Conservation (phyloP, 2,797 vertebrate species). For the Cynopterus sphinx region DNA sequence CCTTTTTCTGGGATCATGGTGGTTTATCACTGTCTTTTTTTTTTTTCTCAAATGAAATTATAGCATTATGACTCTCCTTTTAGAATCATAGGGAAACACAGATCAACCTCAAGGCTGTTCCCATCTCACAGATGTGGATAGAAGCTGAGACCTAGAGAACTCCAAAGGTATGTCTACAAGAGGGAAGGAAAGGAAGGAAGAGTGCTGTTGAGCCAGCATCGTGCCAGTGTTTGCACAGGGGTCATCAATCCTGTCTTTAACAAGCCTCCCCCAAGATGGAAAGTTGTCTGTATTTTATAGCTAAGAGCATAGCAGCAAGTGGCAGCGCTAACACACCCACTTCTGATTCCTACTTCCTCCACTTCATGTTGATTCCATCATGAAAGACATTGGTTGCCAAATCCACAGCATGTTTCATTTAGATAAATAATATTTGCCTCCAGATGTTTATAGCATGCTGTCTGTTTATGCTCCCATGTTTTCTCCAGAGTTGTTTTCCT, state of each 20-base stretch:
- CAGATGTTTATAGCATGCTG: slow-evolving; percentile 5
- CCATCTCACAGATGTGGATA: not conserved
- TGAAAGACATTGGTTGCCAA: not conserved
- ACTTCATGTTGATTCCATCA: not conserved
- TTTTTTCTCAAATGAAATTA: not conserved
- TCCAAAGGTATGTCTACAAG: not conserved
- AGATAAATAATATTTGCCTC: slow-evolving; percentile 51
- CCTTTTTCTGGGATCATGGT: not conserved
- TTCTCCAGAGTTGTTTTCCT: not conserved
- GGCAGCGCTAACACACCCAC: not conserved
- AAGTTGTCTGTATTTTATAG: not conserved
- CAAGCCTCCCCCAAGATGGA: not conserved
- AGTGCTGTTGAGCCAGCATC: not conserved
- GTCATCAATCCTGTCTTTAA: not conserved
- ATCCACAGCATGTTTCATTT: slow-evolving; percentile 38
- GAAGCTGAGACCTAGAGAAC: not conserved
- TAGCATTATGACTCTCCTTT: not conserved
- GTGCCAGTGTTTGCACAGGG: not conserved
- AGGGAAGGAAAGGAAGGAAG: not conserved
- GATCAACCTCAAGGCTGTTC: not conserved
- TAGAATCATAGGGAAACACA: not conserved
- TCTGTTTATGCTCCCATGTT: not conserved
- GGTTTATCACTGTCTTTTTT: not conserved
- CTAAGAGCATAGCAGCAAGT: not conserved
- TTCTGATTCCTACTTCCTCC: not conserved